Evolutionary conservation across 2,888 invertebrate species (phyloP).

Genomic region (Acleris cristana): DNA sequence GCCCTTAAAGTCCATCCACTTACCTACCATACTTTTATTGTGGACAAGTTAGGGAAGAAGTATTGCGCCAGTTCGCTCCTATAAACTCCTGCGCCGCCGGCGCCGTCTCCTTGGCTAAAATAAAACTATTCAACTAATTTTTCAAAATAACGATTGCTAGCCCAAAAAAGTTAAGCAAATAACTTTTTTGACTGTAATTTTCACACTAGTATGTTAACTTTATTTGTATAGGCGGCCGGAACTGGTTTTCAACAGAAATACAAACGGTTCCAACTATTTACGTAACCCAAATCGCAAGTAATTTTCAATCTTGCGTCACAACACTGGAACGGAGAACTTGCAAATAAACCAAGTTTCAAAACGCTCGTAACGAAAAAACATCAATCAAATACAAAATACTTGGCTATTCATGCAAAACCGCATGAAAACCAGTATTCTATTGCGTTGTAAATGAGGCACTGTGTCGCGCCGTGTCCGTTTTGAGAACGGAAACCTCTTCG

Average conservation of each 20-base stretch:
- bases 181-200: neutral
- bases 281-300: neutral
- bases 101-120: too few relatives aligned
- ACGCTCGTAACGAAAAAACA: slow-evolving; percentile 37
- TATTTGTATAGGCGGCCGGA: neutral
- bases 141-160: too few relatives aligned
- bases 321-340: slow-evolving; percentile 7
- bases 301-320: slow-evolving; percentile 29
- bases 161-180: too few relatives aligned
- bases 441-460: neutral
- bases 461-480: slow-evolving; percentile 2
- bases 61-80: too few relatives aligned
- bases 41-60: too few relatives aligned
- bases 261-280: neutral
- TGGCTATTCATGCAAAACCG: slow-evolving; percentile 43
- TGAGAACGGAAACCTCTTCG: neutral
- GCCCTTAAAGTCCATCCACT: too few relatives aligned
- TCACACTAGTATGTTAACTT: neutral
- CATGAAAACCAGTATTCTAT: slow-evolving; percentile 26
- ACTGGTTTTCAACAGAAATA: neutral
- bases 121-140: too few relatives aligned
- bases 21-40: too few relatives aligned
- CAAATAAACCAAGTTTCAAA: slow-evolving; percentile 38
- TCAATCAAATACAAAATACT: slow-evolving; percentile 42
- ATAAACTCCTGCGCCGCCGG: too few relatives aligned